A percentile compares a stretch with the other conserved stretches of the same genome.
These are phyloP conservation scores for Galago senegalensis DNA, from an alignment of 2,797 vertebrate genomes.

Conservation along the genomic window DNA sequence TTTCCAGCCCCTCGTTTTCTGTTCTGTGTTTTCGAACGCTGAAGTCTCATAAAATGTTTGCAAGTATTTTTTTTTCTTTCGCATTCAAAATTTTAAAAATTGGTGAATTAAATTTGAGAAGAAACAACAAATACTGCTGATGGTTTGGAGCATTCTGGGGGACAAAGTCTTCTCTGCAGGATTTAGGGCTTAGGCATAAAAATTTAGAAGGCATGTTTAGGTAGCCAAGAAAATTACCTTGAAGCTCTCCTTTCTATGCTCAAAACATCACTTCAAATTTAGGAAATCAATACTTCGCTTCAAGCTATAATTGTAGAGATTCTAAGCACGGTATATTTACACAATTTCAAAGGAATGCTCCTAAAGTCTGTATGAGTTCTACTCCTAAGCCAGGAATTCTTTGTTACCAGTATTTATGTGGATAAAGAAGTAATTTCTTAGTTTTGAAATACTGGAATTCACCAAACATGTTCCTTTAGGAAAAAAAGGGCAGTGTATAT, in stretches of 20 bases:
- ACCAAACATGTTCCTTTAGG: background rate
- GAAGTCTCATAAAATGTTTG: slow-evolving; percentile 10
- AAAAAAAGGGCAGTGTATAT: background rate
- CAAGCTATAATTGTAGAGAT: slow-evolving; percentile 7
- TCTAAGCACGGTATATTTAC: slow-evolving; percentile 42
- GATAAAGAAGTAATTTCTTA: slow-evolving; percentile 27
- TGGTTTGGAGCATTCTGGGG: background rate
- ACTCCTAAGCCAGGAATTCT: background rate
- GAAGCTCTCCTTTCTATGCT: slow-evolving; percentile 11
- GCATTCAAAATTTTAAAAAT: background rate
- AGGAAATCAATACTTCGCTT: slow-evolving; percentile 68
- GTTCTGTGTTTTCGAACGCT: background rate
- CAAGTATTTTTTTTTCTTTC: background rate
- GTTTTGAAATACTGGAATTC: slow-evolving; percentile 56
- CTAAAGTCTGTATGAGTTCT: background rate
- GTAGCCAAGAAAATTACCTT: slow-evolving; percentile 50
- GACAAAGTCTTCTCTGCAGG: background rate
- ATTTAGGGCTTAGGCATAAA: background rate
- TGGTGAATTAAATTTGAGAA: background rate
- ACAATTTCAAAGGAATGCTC: slow-evolving; percentile 32
- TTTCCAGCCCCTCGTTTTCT: background rate
- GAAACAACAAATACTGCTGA: background rate
- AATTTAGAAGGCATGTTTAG: slow-evolving; percentile 44
- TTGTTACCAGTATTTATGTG: background rate
- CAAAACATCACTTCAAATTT: slow-evolving; percentile 51